phyloP scores from a whole-genome alignment of 2,888 invertebrate genomes.

The Trisateles emortualis region DNA sequence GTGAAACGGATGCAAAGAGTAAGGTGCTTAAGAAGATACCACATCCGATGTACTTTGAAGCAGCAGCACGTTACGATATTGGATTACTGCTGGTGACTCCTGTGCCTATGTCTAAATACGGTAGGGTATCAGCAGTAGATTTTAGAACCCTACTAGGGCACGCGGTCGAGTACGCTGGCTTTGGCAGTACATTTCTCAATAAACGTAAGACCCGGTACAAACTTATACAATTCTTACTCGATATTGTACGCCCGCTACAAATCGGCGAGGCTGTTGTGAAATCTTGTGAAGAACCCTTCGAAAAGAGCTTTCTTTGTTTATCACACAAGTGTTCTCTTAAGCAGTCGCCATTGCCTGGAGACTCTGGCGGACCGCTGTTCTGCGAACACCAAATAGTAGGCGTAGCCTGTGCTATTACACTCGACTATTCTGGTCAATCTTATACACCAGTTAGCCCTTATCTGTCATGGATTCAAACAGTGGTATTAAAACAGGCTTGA shows the following conservation, averaged over 20 bases:
- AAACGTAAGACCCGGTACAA: neutral
- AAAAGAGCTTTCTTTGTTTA: neutral
- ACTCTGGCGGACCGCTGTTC: constrained; percentile 13
- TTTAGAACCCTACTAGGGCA: neutral
- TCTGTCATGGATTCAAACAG: neutral
- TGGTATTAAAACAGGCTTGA: neutral
- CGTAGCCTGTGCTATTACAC: neutral
- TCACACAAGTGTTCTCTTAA: neutral
- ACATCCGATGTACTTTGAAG: no score
- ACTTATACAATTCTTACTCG: neutral
- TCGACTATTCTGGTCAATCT: neutral
- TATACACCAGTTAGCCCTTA: neutral
- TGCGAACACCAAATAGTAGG: neutral
- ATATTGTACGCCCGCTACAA: neutral
- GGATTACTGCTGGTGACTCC: no score
- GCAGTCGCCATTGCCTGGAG: constrained; percentile 1
- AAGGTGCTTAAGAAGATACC: no score
- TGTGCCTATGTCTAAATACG: no score
- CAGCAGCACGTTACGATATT: no score
- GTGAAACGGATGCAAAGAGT: no score
- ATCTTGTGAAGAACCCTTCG: neutral
- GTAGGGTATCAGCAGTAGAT: neutral
- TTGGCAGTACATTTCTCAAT: neutral
- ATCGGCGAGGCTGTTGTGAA: neutral
- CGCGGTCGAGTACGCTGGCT: neutral